These are phyloP conservation scores for Tolypeutes matacus DNA, from an alignment of 2,797 vertebrate species.

Conservation along the genomic window DNA sequence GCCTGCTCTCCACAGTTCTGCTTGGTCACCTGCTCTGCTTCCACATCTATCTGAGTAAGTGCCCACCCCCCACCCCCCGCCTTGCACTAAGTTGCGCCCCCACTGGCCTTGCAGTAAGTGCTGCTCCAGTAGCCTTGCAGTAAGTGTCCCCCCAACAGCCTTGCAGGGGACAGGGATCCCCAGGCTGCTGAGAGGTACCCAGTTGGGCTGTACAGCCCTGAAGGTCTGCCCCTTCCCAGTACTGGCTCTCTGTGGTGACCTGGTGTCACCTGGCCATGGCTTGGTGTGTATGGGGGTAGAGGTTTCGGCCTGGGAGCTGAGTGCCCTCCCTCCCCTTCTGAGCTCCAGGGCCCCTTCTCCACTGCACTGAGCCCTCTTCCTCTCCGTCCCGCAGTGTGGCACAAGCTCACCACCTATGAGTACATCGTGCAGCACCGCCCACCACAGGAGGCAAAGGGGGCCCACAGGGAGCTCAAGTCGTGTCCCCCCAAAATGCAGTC, in stretches of 20 bases:
- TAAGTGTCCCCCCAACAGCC: slow-evolving; percentile 84
- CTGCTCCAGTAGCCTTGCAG: slow-evolving; percentile 78
- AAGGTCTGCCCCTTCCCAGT: not conserved
- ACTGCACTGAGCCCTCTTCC: slow-evolving; percentile 71
- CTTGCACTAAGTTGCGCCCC: slow-evolving; percentile 85
- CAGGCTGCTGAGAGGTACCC: not conserved
- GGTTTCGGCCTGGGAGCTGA: slow-evolving; percentile 19
- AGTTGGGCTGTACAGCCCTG: not conserved
- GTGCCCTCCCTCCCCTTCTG: not conserved
- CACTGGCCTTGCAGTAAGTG: not conserved
- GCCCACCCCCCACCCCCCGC: not conserved
- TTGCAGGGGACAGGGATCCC: not conserved
- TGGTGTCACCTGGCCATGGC: slow-evolving; percentile 31
- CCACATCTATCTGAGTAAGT: slow-evolving; percentile 96
- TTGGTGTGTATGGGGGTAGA: slow-evolving; percentile 53
- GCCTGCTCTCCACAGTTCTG: slow-evolving; percentile 91
- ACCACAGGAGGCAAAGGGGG: slow-evolving; percentile 89
- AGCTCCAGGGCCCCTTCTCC: slow-evolving; percentile 28
- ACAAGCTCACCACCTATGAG: slow-evolving; percentile 96
- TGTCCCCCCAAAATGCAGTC: slow-evolving; percentile 81
- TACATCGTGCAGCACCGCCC: slow-evolving; percentile 96
- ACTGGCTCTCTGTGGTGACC: slow-evolving; percentile 30
- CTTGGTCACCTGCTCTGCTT: slow-evolving; percentile 95
- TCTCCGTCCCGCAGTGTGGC: slow-evolving; percentile 89
- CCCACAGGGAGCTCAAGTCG: slow-evolving; percentile 84